Evolutionary conservation across 1,140 invertebrate species (phyloP), one percentile per base, ranked within the genome.

Genomic region (Chymomyza costata): DNA sequence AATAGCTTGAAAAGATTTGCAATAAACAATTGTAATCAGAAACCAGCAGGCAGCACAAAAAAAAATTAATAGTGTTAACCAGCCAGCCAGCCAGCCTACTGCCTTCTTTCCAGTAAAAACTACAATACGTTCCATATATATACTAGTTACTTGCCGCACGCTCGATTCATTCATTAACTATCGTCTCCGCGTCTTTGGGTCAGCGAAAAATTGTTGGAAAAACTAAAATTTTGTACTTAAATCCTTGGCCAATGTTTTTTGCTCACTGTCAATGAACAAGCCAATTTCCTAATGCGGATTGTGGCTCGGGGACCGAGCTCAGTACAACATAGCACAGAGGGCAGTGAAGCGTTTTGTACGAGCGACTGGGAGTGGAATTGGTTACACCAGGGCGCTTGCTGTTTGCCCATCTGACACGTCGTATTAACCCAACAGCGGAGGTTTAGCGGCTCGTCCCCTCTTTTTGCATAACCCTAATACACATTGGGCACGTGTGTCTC

Each of bases 241-340:
- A n/a, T n/a, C n/a, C n/a, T n/a, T n/a, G n/a, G n/a, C n/a, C n/a
- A n/a, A n/a, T n/a, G n/a, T n/a, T n/a, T n/a, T n/a, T n/a, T n/a
- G n/a, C n/a, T n/a, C n/a, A n/a, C 37, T 41, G 13, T 34, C 28
- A 34, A 17, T 41, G 40, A 15, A 34, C 21, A 34, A 17, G 49
- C 13, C 35, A 49, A 41, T 43, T 43, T 40, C 30, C 56, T 41
- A 47, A 59, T 58, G 55, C 28, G 50, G 19, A 53, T 40, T 59
- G 37, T 37, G 11, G 47, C 39, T 25, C 30, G 47, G 31, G 21
- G 25, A 51, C 34, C 17, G 28, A 45, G 17, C 25, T 37, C 34
- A 25, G 16, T 47, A 8, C 28, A 46, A 11, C 18, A n/a, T n/a
- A 10, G 6, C 10, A 39, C 18, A 18, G 18, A 44, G 39, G n/a